Evolutionary conservation across 2,888 invertebrate species (phyloP).

Genomic region (Apodemia duryi): DNA sequence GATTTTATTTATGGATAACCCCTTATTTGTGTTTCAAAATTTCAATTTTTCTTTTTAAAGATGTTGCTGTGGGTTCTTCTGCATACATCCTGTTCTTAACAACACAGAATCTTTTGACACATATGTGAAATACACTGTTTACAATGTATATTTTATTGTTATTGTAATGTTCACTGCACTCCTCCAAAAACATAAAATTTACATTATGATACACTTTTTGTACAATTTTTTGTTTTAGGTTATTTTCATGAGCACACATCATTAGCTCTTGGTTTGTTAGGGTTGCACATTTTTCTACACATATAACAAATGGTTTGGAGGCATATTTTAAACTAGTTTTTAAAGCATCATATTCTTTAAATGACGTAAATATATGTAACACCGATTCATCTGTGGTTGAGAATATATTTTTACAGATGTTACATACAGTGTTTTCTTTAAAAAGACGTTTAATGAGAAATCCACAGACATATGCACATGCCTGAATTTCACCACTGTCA

Average conservation of each 20-base stretch:
- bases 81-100: not conserved
- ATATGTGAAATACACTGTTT: not conserved
- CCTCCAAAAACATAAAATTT: not conserved
- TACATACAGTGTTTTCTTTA: not conserved
- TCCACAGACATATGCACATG: constrained; percentile 17
- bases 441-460: constrained; percentile 12
- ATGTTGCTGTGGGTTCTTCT: not conserved
- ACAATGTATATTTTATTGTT: no score
- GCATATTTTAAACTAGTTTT: not conserved
- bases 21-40: not conserved
- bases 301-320: not conserved
- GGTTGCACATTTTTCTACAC: not conserved
- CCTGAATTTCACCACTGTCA: constrained; percentile 7
- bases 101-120: not conserved
- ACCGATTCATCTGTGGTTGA: constrained; percentile 22
- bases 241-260: not conserved
- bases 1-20: no score
- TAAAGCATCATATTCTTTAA: constrained; percentile 2
- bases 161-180: not conserved
- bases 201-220: not conserved
- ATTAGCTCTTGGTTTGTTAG: not conserved
- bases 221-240: not conserved
- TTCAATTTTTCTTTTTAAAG: not conserved
- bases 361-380: constrained; percentile 17
- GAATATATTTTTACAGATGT: constrained; percentile 16